Conservation (phyloP, 92 coral and sea anemone species). For the Porites evermanni region DNA sequence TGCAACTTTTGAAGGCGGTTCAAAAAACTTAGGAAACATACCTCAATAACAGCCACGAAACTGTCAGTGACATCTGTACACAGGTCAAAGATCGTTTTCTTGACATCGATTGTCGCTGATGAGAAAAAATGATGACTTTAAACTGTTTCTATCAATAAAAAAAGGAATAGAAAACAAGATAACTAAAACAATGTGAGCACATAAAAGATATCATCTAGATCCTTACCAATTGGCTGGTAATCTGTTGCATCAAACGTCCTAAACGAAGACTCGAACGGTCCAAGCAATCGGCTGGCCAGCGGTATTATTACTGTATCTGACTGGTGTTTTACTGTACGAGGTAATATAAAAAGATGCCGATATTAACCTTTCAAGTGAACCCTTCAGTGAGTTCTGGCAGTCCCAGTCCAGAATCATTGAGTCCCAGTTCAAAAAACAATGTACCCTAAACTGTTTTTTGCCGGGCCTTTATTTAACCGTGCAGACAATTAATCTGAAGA, state of each 20-base stretch:
- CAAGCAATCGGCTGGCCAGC: conserved; percentile 73
- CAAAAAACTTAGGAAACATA: conserved; percentile 3
- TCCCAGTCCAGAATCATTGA: too few species aligned
- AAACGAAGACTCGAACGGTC: conserved; percentile 94
- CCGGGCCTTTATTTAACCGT: too few species aligned
- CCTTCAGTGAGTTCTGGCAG: too few species aligned
- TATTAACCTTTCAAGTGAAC: too few species aligned
- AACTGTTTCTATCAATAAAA: neutral
- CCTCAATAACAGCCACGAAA: conserved; percentile 96
- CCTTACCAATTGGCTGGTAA: conserved; percentile 92
- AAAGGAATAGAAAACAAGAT: neutral
- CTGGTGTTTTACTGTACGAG: conserved; percentile 74
- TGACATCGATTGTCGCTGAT: conserved; percentile 97
- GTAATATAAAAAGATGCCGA: neutral
- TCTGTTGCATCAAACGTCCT: conserved; percentile 94
- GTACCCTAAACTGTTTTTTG: too few species aligned
- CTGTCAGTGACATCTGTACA: conserved; percentile 85
- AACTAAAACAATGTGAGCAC: neutral
- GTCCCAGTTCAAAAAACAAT: too few species aligned
- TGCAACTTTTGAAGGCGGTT: too few species aligned
- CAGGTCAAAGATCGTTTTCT: conserved; percentile 90
- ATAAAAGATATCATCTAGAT: neutral
- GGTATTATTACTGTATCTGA: conserved; percentile 71
- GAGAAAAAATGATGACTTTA: neutral
- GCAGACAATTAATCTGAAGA: too few species aligned